Percentiles rank a stretch among this genome's conserved stretches.
Conservation (phyloP, 2,888 invertebrate genomes). For the Melitaea athalia region DNA sequence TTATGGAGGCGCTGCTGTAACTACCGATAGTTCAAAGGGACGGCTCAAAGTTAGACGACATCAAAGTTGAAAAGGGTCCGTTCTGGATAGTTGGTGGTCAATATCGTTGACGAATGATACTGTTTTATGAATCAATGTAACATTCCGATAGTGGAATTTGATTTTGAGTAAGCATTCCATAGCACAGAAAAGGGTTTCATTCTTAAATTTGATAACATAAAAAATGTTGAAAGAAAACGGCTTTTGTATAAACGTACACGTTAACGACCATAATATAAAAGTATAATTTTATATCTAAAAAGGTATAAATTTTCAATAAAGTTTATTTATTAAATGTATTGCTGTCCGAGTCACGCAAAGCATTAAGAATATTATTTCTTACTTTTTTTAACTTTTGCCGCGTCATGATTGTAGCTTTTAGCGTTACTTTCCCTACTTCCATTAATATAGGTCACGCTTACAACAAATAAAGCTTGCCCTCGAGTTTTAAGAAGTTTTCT, state of each 20-base stretch:
- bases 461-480: conserved; percentile 16
- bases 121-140: neutral
- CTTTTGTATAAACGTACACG: too few species aligned
- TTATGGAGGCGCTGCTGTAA: conserved; percentile 13
- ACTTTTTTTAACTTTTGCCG: conserved; percentile 17
- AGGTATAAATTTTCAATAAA: neutral
- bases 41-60: conserved; percentile 45
- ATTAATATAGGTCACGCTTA: conserved; percentile 25
- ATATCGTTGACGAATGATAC: conserved; percentile 49
- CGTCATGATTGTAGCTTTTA: conserved; percentile 18
- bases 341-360: conserved; percentile 10
- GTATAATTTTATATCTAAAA: neutral
- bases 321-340: neutral
- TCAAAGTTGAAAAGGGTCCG: conserved; percentile 68
- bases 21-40: conserved; percentile 35
- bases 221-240: neutral
- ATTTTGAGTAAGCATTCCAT: neutral
- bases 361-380: conserved; percentile 21
- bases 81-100: conserved; percentile 50
- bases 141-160: neutral
- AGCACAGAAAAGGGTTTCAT: neutral
- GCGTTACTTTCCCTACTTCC: conserved; percentile 8
- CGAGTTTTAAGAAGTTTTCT: conserved; percentile 1
- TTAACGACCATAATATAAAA: neutral
- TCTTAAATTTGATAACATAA: neutral